phyloP scores from a whole-genome alignment of 2,797 vertebrate genomes.

The Neoniphon sammara region DNA sequence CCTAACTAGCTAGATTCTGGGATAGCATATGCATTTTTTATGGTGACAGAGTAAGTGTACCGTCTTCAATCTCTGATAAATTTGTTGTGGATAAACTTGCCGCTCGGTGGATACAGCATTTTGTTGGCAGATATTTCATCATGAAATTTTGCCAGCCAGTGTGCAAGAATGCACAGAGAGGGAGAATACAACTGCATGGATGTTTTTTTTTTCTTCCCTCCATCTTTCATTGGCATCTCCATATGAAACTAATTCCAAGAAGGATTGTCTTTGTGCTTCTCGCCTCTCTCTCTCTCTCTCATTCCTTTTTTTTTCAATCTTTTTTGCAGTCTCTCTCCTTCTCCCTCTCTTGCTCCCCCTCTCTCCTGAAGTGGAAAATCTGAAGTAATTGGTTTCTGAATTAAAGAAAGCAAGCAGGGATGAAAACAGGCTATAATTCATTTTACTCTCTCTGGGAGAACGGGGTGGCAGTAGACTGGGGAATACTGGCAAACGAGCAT shows the following conservation, averaged over 20 bases:
- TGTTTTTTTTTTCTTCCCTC: slow-evolving; percentile 45
- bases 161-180: slow-evolving; percentile 30
- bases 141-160: slow-evolving; percentile 29
- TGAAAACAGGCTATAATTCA: slow-evolving; percentile 80
- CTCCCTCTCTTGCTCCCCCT: slow-evolving; percentile 4
- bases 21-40: slow-evolving; percentile 49
- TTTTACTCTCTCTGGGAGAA: slow-evolving; percentile 68
- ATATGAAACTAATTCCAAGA: slow-evolving; percentile 74
- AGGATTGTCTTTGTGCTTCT: slow-evolving; percentile 68
- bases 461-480: slow-evolving; percentile 48
- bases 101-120: slow-evolving; percentile 7
- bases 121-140: slow-evolving; percentile 37
- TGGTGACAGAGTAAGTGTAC: slow-evolving; percentile 29
- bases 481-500: slow-evolving; percentile 59
- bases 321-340: slow-evolving; percentile 42
- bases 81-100: slow-evolving; percentile 40
- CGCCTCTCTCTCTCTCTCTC: slow-evolving; percentile 48
- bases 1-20: neutral
- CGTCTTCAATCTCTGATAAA: slow-evolving; percentile 41
- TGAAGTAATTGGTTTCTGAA: slow-evolving; percentile 87
- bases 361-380: slow-evolving; percentile 84
- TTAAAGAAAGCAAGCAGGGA: slow-evolving; percentile 81
- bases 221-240: slow-evolving; percentile 47
- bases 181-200: slow-evolving; percentile 50
- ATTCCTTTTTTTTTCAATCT: slow-evolving; percentile 53